Evolutionary conservation across 2,888 invertebrate species (phyloP).

Genomic region (Thereva nobilitata): DNA sequence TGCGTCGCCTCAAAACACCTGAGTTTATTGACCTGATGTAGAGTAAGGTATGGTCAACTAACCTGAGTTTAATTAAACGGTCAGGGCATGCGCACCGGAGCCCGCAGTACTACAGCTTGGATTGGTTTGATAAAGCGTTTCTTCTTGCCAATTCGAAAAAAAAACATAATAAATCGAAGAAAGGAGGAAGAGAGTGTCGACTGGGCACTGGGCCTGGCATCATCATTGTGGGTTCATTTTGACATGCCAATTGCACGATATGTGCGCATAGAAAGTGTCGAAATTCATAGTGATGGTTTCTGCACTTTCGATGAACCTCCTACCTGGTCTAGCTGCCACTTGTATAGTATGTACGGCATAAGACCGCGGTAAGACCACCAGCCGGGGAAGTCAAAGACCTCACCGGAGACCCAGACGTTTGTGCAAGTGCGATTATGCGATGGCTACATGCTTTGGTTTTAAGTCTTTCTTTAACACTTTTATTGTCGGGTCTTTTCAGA

Average conservation of each 20-base stretch:
- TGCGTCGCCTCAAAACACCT: no score
- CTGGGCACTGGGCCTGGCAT: not conserved
- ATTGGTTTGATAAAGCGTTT: not conserved
- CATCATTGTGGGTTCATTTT: conserved; percentile 22
- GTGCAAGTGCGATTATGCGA: conserved; percentile 13
- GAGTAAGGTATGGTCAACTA: no score
- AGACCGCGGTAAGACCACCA: conserved; percentile 17
- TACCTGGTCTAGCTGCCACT: not conserved
- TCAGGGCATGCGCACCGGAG: no score
- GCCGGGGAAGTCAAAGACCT: conserved; percentile 22
- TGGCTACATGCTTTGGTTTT: not conserved
- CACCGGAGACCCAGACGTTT: not conserved
- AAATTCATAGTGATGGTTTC: conserved; percentile 27
- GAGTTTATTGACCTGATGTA: no score
- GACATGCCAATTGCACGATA: conserved; percentile 28
- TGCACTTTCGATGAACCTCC: conserved; percentile 30
- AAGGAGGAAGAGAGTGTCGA: conserved; percentile 19
- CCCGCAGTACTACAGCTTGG: no score
- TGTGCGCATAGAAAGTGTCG: conserved; percentile 16
- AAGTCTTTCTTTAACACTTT: no score
- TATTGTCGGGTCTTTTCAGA: no score
- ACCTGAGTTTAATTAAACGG: no score
- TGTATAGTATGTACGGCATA: not conserved
- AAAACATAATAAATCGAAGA: conserved; percentile 15
- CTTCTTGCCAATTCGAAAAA: conserved; percentile 7